phyloP scores from a whole-genome alignment of 2,888 invertebrate genomes.

The Brachyptera risi region DNA sequence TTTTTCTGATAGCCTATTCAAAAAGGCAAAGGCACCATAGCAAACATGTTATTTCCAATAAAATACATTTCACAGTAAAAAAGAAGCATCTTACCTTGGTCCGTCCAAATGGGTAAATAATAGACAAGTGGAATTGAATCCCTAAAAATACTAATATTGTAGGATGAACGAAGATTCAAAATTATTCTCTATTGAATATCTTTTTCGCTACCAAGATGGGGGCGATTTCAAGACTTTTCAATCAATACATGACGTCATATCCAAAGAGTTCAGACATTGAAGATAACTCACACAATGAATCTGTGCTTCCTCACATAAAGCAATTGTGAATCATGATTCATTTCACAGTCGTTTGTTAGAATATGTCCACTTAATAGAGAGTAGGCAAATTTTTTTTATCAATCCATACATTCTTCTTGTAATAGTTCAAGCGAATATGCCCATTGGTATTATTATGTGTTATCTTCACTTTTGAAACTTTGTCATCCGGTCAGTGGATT shows the following conservation, averaged over 20 bases:
- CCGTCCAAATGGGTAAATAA: conserved; percentile 70
- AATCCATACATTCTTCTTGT: no score
- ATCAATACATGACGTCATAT: conserved; percentile 52
- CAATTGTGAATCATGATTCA: no score
- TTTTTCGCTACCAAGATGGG: conserved; percentile 49
- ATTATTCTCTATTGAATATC: conserved; percentile 39
- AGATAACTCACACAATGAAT: no score
- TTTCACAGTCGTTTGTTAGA: no score
- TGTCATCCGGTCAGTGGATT: no score
- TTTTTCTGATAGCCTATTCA: neutral
- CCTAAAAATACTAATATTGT: conserved; percentile 44
- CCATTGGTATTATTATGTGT: no score
- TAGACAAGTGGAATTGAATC: conserved; percentile 55
- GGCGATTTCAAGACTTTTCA: conserved; percentile 48
- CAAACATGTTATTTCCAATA: conserved; percentile 16
- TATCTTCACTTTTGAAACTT: no score
- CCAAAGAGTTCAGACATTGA: conserved; percentile 21
- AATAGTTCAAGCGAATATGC: no score
- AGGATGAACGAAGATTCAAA: conserved; percentile 46
- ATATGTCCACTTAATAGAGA: no score
- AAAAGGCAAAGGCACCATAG: neutral
- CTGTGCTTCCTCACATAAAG: no score
- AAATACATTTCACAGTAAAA: neutral
- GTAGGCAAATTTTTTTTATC: no score
- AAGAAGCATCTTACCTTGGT: conserved; percentile 61